Percentiles rank a stretch among this genome's conserved stretches.
phyloP scores from a whole-genome alignment of 2,888 invertebrate species.

The Latrodectus elegans region DNA sequence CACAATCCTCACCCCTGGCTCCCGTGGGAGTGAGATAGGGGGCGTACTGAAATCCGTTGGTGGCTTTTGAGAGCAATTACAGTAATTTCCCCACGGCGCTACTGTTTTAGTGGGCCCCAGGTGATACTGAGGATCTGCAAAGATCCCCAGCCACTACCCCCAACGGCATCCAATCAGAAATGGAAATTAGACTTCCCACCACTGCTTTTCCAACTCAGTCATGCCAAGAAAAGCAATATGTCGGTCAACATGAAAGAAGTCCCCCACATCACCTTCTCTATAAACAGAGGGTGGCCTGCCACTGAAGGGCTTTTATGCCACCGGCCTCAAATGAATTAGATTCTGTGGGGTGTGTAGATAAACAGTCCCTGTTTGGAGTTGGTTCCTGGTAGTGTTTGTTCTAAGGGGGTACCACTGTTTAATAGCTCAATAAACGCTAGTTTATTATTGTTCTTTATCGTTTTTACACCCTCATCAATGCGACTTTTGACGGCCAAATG shows the following conservation, averaged over 20 bases:
- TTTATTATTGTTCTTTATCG: neutral
- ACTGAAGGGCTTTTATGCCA: neutral
- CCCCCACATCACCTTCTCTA: neutral
- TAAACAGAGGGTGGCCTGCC: slow-evolving; percentile 4
- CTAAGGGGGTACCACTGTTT: neutral
- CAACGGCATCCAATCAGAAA: slow-evolving; percentile 42
- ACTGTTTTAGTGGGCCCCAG: slow-evolving; percentile 64
- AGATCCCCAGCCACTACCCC: slow-evolving; percentile 7
- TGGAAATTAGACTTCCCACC: slow-evolving; percentile 50
- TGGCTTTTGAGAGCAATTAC: slow-evolving; percentile 64
- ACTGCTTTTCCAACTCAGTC: neutral
- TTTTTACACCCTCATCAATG: neutral
- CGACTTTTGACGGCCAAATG: neutral
- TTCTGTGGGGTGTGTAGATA: slow-evolving; percentile 1
- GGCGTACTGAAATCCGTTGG: slow-evolving; percentile 36
- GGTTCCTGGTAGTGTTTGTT: neutral
- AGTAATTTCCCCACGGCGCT: slow-evolving; percentile 51
- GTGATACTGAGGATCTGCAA: slow-evolving; percentile 34
- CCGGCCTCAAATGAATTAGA: slow-evolving; percentile 5
- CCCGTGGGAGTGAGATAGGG: neutral
- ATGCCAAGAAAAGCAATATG: neutral
- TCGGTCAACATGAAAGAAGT: slow-evolving; percentile 12
- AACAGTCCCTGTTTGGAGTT: neutral
- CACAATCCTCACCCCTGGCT: neutral
- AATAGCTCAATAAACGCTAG: neutral